Conservation (phyloP, 2,888 invertebrate species). For the Meganola albula region DNA sequence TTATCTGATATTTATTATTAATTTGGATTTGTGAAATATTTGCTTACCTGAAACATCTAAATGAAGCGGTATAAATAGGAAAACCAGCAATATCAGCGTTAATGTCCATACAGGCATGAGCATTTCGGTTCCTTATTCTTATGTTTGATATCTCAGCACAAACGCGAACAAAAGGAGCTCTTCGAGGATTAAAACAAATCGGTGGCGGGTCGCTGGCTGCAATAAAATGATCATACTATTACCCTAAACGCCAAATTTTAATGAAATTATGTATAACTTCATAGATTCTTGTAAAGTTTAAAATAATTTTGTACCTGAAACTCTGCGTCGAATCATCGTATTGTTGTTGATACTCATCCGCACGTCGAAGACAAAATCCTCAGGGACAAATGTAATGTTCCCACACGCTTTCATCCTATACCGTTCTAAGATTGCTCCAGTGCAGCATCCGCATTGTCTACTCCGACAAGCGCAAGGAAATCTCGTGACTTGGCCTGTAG, state of each 20-base stretch:
- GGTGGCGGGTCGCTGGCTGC: slow-evolving; percentile 86
- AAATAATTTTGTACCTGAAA: slow-evolving; percentile 80
- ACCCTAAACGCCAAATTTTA: slow-evolving; percentile 13
- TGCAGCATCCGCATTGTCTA: slow-evolving; percentile 84
- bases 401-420: slow-evolving; percentile 86
- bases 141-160: slow-evolving; percentile 89
- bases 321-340: slow-evolving; percentile 82
- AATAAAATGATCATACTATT: slow-evolving; percentile 31
- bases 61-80: slow-evolving; percentile 76
- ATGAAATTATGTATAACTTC: slow-evolving; percentile 8
- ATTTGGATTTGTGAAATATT: not conserved
- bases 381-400: slow-evolving; percentile 86
- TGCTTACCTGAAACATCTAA: slow-evolving; percentile 68
- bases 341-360: slow-evolving; percentile 84
- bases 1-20: not conserved
- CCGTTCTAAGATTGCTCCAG: slow-evolving; percentile 79
- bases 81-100: slow-evolving; percentile 81
- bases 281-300: slow-evolving; percentile 11
- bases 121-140: slow-evolving; percentile 86
- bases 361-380: slow-evolving; percentile 88
- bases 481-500: slow-evolving; percentile 66
- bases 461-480: slow-evolving; percentile 80
- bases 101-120: slow-evolving; percentile 87
- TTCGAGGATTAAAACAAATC: slow-evolving; percentile 83
- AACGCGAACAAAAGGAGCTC: slow-evolving; percentile 82